phyloP scores from a whole-genome alignment of 2,888 invertebrate genomes.

The Trissoscelio sp. region DNA sequence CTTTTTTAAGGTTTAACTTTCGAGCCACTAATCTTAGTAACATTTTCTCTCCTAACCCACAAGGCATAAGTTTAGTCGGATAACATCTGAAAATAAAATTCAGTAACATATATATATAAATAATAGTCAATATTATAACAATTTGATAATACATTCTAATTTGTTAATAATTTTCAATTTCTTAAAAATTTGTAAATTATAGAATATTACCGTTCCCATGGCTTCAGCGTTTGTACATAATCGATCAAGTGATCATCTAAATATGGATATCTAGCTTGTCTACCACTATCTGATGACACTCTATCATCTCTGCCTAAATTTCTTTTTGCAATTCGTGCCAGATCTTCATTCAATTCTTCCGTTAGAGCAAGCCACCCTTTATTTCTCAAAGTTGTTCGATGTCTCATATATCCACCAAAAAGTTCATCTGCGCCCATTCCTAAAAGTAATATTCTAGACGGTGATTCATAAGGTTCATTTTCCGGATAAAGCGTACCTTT shows the following conservation, averaged over 20 bases:
- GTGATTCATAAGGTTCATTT: conserved; percentile 84
- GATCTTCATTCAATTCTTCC: conserved; percentile 88
- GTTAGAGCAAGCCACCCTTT: conserved; percentile 85
- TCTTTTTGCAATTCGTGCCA: conserved; percentile 93
- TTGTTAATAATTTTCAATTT: too few species aligned
- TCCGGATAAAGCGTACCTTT: conserved; percentile 82
- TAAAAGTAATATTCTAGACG: conserved; percentile 90
- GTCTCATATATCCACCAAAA: conserved; percentile 96
- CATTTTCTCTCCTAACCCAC: conserved; percentile 97
- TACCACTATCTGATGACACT: conserved; percentile 94
- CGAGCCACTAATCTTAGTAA: conserved; percentile 90
- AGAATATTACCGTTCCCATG: conserved; percentile 87
- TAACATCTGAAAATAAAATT: conserved; percentile 84
- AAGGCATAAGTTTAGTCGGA: conserved; percentile 85
- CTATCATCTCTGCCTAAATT: conserved; percentile 98
- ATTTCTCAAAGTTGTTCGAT: conserved; percentile 89
- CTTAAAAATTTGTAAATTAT: too few species aligned
- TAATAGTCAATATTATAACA: too few species aligned
- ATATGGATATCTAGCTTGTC: conserved; percentile 92
- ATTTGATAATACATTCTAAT: too few species aligned
- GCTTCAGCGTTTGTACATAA: conserved; percentile 87
- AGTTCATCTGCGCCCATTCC: conserved; percentile 99
- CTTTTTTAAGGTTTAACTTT: conserved; percentile 87
- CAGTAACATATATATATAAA: too few species aligned
- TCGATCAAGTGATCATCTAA: conserved; percentile 89